Percentiles rank a stretch among this genome's conserved stretches.
These are phyloP conservation scores for Galleria mellonella DNA, from an alignment of 1,140 invertebrate genomes.

Conservation along the genomic window DNA sequence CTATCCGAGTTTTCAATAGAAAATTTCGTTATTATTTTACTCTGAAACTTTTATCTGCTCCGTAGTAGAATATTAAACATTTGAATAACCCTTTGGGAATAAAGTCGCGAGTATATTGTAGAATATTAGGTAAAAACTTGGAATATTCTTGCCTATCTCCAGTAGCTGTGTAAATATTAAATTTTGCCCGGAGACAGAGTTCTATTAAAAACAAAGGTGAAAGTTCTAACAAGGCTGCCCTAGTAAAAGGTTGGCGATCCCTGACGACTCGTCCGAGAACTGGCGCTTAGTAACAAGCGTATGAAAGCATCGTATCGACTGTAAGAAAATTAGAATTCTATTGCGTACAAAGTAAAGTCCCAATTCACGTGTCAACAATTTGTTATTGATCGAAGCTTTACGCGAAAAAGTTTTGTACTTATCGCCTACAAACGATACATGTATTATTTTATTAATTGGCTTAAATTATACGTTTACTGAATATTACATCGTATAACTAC, in stretches of 20 bases:
- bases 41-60: no score
- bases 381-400: conserved; percentile 46
- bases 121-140: no score
- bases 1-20: no score
- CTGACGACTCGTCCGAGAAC: conserved; percentile 18
- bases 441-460: conserved; percentile 45
- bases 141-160: no score
- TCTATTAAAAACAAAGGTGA: conserved; percentile 38
- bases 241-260: conserved; percentile 63
- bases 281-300: conserved; percentile 59
- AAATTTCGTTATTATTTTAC: no score
- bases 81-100: no score
- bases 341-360: not conserved
- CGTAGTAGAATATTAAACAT: no score
- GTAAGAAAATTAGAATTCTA: conserved; percentile 15
- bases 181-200: conserved; percentile 21
- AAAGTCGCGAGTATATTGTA: no score
- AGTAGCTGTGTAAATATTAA: conserved; percentile 9
- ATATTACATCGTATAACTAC: not conserved
- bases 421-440: conserved; percentile 38
- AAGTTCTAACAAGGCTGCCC: conserved; percentile 42
- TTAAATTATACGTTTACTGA: conserved; percentile 7
- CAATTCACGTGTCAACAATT: conserved; percentile 2
- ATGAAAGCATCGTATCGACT: conserved; percentile 33
- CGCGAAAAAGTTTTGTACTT: conserved; percentile 46